Conservation (phyloP, 92 coral and sea anemone species). For the Parazoanthus darwini region DNA sequence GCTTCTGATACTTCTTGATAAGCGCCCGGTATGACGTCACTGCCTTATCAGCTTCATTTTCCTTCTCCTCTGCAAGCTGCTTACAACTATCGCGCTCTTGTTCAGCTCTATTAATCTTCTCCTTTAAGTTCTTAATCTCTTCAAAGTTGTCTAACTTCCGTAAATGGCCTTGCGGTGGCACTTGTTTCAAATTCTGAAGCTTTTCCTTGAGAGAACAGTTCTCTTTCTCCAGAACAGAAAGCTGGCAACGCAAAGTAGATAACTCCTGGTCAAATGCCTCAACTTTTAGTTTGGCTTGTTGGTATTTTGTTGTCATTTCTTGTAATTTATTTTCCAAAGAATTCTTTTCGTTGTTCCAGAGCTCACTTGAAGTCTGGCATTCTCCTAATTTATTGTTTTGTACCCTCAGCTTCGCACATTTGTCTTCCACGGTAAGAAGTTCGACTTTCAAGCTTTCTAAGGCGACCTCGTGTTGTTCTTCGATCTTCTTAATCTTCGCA, state of each 20-base stretch:
- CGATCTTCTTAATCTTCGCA: conserved; percentile 41
- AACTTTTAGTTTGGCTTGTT: conserved; percentile 43
- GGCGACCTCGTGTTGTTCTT: conserved; percentile 53
- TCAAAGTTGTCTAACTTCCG: not conserved
- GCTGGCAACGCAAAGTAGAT: conserved; percentile 18
- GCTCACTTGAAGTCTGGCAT: not conserved
- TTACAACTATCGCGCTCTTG: conserved; percentile 43
- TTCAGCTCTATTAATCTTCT: conserved; percentile 35
- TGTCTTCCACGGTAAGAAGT: conserved; percentile 60
- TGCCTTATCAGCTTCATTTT: conserved; percentile 23
- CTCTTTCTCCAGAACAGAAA: conserved; percentile 39
- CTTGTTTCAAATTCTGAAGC: conserved; percentile 36
- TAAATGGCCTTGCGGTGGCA: not conserved
- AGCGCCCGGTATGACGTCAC: conserved; percentile 38
- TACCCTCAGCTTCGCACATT: conserved; percentile 54
- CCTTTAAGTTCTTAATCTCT: conserved; percentile 31
- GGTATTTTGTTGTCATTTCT: conserved; percentile 50
- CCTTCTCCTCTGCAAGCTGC: conserved; percentile 52
- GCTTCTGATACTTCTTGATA: conserved; percentile 43
- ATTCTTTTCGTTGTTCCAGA: conserved; percentile 46
- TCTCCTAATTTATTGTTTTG: conserved; percentile 50
- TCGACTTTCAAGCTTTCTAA: conserved; percentile 67
- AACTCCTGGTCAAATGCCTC: conserved; percentile 53
- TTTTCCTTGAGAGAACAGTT: conserved; percentile 36
- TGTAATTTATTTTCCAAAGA: conserved; percentile 46